Percentiles rank a stretch among this genome's conserved stretches.
These are phyloP conservation scores for Harpegnathos saltator DNA, from an alignment of 1,140 invertebrate genomes.

Conservation along the genomic window DNA sequence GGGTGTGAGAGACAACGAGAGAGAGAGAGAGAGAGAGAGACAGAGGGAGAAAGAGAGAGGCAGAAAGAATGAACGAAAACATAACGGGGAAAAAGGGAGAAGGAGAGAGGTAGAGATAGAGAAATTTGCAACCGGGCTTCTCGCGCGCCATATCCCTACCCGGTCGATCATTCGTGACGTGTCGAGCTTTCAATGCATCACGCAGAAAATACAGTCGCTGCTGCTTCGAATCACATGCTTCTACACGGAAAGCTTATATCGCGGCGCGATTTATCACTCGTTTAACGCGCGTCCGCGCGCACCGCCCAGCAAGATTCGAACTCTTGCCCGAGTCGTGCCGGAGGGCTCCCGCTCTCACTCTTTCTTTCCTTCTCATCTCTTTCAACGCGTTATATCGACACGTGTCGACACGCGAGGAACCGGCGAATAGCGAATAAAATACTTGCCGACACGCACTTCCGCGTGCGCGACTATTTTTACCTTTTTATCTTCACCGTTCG, in stretches of 20 bases:
- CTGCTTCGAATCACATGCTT: slow-evolving; percentile 58
- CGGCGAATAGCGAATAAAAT: neutral
- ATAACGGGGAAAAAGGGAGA: neutral
- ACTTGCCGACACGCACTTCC: neutral
- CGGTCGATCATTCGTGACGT: slow-evolving; percentile 67
- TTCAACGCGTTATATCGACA: neutral
- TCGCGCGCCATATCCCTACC: slow-evolving; percentile 40
- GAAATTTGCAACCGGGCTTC: slow-evolving; percentile 51
- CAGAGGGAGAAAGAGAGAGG: neutral
- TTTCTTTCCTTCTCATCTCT: no score
- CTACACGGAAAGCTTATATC: slow-evolving; percentile 66
- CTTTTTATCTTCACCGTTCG: neutral
- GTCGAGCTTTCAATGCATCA: slow-evolving; percentile 67
- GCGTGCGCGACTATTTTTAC: neutral
- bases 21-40: neutral
- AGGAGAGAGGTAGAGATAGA: neutral
- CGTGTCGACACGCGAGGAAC: neutral
- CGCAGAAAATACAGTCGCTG: slow-evolving; percentile 61
- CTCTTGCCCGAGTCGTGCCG: neutral
- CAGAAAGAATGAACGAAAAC: neutral
- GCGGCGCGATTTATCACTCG: slow-evolving; percentile 67
- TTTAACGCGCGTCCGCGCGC: slow-evolving; percentile 47
- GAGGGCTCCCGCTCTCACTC: neutral
- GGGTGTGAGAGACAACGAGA: neutral
- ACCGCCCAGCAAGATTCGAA: slow-evolving; percentile 7